These are phyloP conservation scores for Nomada fucata DNA, from an alignment of 2,888 invertebrate genomes.

Conservation along the genomic window DNA sequence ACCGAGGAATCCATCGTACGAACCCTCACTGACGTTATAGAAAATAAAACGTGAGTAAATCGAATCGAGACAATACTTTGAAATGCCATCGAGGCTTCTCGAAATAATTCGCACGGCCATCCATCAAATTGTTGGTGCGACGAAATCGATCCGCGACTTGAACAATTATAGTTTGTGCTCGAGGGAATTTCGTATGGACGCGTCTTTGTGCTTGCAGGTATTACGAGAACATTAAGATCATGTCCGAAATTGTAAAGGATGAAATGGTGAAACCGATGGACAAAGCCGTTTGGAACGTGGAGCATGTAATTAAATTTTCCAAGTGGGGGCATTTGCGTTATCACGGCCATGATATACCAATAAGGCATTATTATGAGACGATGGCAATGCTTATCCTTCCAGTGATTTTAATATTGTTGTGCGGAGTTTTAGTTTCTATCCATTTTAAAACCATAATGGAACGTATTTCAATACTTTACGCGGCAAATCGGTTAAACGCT, in stretches of 20 bases:
- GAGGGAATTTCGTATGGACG: too few species aligned
- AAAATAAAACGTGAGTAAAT: slow-evolving; percentile 73
- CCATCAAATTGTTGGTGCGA: not conserved
- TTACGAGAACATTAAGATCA: slow-evolving; percentile 67
- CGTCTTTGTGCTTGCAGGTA: slow-evolving; percentile 65
- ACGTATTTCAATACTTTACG: too few species aligned
- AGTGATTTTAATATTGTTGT: not conserved
- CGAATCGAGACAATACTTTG: not conserved
- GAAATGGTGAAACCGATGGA: slow-evolving; percentile 78
- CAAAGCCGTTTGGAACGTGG: slow-evolving; percentile 79
- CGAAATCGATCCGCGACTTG: not conserved
- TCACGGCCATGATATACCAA: slow-evolving; percentile 75
- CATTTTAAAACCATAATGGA: too few species aligned
- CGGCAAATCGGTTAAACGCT: too few species aligned
- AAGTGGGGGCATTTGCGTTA: slow-evolving; percentile 76
- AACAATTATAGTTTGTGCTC: too few species aligned
- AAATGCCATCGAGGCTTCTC: not conserved
- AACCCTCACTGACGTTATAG: slow-evolving; percentile 71
- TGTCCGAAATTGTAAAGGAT: slow-evolving; percentile 75
- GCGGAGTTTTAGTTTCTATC: not conserved
- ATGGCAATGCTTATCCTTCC: not conserved
- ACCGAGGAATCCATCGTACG: slow-evolving; percentile 72
- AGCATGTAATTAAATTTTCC: slow-evolving; percentile 80
- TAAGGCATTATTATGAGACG: slow-evolving; percentile 71
- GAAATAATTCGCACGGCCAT: not conserved